Evolutionary conservation across 2,888 invertebrate species (phyloP).

Genomic region (Erpobdella octoculata): DNA sequence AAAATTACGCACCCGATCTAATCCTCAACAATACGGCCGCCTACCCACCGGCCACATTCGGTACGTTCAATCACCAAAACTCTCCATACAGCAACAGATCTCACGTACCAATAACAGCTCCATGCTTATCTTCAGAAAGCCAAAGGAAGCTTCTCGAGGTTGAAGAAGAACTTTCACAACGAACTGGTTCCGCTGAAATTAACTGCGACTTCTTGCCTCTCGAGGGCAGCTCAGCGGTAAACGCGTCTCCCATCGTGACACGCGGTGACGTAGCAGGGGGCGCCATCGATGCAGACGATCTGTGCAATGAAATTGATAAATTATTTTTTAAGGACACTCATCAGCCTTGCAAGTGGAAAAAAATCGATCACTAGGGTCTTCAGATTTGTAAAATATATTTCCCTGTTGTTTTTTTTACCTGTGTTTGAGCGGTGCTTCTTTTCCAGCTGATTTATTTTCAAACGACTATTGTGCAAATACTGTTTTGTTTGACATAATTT

Average conservation of each 20-base stretch:
- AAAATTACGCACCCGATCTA: slow-evolving; percentile 8
- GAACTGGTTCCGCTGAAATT: neutral
- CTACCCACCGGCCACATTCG: neutral
- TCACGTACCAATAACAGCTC: too few species aligned
- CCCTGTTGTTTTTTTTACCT: neutral
- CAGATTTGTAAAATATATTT: neutral
- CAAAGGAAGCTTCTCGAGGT: slow-evolving; percentile 1
- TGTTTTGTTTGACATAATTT: too few species aligned
- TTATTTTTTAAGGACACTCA: slow-evolving; percentile 45
- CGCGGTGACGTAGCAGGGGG: slow-evolving; percentile 44
- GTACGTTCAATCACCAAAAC: neutral
- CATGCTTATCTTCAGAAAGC: slow-evolving; percentile 14
- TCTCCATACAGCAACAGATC: neutral
- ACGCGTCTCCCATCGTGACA: neutral
- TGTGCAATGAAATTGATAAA: slow-evolving; percentile 48
- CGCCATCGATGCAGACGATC: slow-evolving; percentile 47
- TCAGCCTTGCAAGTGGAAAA: neutral
- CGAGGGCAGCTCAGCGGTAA: neutral
- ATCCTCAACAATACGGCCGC: neutral
- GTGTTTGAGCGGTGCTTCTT: too few species aligned
- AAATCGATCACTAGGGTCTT: neutral
- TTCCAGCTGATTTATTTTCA: too few species aligned
- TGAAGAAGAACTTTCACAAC: slow-evolving; percentile 3
- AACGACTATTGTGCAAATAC: too few species aligned
- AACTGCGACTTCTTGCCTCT: neutral